Evolutionary conservation across 2,888 invertebrate genomes (phyloP), one percentile per base, ranked within the genome.

Genomic region (Dasysyrphus tricinctus): DNA sequence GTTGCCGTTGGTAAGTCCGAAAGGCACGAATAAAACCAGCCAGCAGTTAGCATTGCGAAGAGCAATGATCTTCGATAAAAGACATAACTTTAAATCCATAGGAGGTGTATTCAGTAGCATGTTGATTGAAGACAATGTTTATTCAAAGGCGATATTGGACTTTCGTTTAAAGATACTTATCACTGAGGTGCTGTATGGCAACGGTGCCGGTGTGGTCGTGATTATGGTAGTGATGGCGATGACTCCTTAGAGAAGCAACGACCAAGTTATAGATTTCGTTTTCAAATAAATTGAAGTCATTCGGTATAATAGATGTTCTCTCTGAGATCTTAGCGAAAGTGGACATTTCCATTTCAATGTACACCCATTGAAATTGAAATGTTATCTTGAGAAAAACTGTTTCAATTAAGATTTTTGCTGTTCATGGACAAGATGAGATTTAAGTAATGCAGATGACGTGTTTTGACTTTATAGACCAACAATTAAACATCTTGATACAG

Each of bases 31-130:
- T 39, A 51, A 61, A 42, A 12, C 19, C 39, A 14, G 14, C 49
- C 19, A 44, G 1, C 14, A 2, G 11, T n/a, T 1, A 11, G 32
- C 32, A 74, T 16, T 34, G 74, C 19, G 8, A 72, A 63, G 76
- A 54, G 47, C 76, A 63, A 70, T 56, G 75, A 70, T 70, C 70
- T 54, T 29, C 16, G 67, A 67, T 74, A 80, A 67, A 56, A 67
- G 2, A 29, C 19, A 32, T n/a, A 32, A 57, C 14, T 42, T 54
- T 39, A 3, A 5, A 37, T 47, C n/a, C 39, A 39, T 42, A 54
- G 77, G 56, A 29, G 57, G 47, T 57, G 19, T 49, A 74, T 54
- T 74, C 67, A 32, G 67, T 74, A 74, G 80, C 67, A 69, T 59
- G 59, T 42, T 72, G 57, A 80, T 73, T 51, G 9, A 74, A 59